Evolutionary conservation across 2,113 vertebrate genomes (phyloP), one percentile per base, ranked within the genome.

Genomic region (Geococcyx californianus): DNA sequence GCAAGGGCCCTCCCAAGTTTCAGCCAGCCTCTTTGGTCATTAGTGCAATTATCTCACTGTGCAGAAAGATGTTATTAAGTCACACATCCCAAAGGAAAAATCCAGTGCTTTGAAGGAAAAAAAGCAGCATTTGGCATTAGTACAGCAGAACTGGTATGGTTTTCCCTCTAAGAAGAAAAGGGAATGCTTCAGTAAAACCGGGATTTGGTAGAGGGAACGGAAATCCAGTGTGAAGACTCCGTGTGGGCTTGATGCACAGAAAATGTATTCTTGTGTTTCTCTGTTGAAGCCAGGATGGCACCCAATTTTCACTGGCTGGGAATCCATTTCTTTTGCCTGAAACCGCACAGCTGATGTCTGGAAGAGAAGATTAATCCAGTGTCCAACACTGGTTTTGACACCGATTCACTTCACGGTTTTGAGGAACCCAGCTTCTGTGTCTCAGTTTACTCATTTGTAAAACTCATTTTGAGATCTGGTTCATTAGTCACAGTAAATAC

Each of bases 11-110:
- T 78, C 45, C 66, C 7, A 88, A 80, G 84, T 84, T 83, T 69
- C 83, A 26, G 13, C 3, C 13, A 3, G 36, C 34, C 9, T 36
- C 74, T 95, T 58, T n/a, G 82, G 66, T 95, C 52, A 9, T 70
- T 47, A 67, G 68, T 51, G 63, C 16, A 10, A 89, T 49, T 60
- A 78, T 90, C 94, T 94, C 91, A 9, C 82, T 66, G 49, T 11
- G 4, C 36, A 36, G n/a, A 94, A 81, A 84, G 92, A 51, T 56
- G 76, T 11, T 74, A 66, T 83, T 72, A 58, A 63, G 90, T 94
- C 62, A 31, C 62, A n/a, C 10, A 19, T 84, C 66, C 84, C n/a
- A 1, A 58, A 72, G 74, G 81, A 96, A 94, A 79, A 28, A 70
- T 31, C 55, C 87, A 83, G 11, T 14, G 72, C 45, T 81, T 18